Percentiles rank a stretch among this genome's conserved stretches.
phyloP scores from a whole-genome alignment of 2,113 vertebrate genomes.

The Pseudorasbora parva region DNA sequence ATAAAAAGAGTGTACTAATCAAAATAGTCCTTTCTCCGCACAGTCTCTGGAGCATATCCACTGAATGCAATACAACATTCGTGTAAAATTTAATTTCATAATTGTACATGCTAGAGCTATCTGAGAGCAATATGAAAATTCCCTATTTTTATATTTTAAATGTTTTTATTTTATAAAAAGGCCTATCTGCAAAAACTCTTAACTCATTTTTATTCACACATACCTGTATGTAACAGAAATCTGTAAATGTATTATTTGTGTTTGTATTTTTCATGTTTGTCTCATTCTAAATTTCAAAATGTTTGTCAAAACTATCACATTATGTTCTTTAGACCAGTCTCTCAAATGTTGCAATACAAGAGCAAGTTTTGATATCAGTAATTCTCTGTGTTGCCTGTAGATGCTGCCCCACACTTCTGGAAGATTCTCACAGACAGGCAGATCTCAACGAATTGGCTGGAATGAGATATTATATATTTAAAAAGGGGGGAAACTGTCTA shows the following conservation, averaged over 20 bases:
- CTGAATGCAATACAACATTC: too few species aligned
- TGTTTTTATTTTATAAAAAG: too few species aligned
- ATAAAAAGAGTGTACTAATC: too few species aligned
- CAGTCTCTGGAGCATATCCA: too few species aligned
- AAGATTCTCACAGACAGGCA: neutral
- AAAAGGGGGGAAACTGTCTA: neutral
- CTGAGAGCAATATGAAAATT: neutral
- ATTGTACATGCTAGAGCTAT: neutral
- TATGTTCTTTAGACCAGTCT: neutral
- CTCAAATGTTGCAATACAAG: neutral
- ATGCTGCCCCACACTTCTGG: constrained; percentile 51
- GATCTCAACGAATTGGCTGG: neutral
- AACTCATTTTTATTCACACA: neutral
- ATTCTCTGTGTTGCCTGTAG: constrained; percentile 39
- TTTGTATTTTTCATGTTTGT: neutral
- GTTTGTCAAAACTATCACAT: neutral
- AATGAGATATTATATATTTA: neutral
- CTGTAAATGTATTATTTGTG: neutral
- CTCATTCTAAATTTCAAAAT: neutral
- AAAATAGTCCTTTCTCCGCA: too few species aligned
- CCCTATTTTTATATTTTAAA: too few species aligned
- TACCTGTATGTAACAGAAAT: neutral
- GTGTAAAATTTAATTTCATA: neutral
- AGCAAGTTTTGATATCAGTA: neutral
- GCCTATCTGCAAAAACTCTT: too few species aligned